Evolutionary conservation across 30 jellyfish, hydroid and myxozoan genomes (phyloP).

Genomic region (Rhopilema esculentum): DNA sequence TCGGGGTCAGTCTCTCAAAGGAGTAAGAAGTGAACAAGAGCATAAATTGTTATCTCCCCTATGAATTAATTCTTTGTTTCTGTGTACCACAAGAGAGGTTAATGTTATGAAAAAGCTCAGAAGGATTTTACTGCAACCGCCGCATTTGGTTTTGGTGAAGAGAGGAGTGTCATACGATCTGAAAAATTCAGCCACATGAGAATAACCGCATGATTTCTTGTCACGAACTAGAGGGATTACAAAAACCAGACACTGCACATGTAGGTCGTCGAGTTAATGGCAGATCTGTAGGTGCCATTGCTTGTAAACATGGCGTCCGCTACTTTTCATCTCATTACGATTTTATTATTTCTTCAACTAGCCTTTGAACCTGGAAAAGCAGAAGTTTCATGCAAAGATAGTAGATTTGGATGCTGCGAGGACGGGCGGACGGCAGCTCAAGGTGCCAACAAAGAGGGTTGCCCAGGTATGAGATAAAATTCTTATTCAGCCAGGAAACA

Average conservation of each 20-base stretch:
- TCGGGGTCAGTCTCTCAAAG: neutral
- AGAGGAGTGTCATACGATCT: neutral
- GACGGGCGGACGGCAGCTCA: constrained; percentile 62
- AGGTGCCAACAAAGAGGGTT: constrained; percentile 75
- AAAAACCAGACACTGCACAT: neutral
- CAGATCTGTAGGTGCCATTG: neutral
- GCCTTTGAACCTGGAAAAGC: constrained; percentile 12
- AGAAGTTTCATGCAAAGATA: constrained; percentile 19
- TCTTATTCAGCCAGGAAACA: neutral
- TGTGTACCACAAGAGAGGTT: neutral
- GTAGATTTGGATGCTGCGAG: constrained; percentile 74
- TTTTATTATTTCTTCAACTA: neutral
- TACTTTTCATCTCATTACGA: neutral
- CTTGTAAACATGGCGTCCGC: constrained; percentile 4
- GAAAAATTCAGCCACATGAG: neutral
- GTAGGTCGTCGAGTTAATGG: neutral
- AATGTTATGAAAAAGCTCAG: neutral
- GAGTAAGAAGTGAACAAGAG: neutral
- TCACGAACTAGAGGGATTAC: neutral
- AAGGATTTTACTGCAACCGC: neutral
- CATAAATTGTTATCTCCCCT: neutral
- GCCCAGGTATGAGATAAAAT: constrained; percentile 72
- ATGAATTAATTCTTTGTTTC: neutral
- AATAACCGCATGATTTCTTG: constrained; percentile 9
- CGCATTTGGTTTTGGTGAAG: neutral